A percentile compares a stretch with the other conserved stretches of the same genome.
Evolutionary conservation across 2,797 vertebrate genomes (phyloP).

Genomic region (Chaetophractus vellerosus): DNA sequence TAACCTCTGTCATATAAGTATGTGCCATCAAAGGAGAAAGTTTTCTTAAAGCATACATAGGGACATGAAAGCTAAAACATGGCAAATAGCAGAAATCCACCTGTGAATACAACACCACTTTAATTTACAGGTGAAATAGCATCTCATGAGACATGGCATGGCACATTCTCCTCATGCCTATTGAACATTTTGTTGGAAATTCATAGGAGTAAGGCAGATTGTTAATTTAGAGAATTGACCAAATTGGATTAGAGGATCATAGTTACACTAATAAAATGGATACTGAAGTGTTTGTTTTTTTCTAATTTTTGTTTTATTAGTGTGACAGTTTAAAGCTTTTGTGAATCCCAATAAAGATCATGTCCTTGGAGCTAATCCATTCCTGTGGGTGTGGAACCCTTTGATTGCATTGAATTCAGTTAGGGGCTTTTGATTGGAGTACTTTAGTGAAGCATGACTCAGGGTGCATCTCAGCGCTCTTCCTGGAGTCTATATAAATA

Average conservation of each 20-base stretch:
- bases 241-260: slow-evolving; percentile 55
- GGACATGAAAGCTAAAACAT: slow-evolving; percentile 24
- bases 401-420: too few species aligned
- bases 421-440: too few species aligned
- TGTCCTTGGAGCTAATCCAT: too few species aligned
- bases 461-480: too few species aligned
- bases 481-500: too few species aligned
- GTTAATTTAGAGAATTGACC: slow-evolving; percentile 74
- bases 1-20: slow-evolving; percentile 12
- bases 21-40: background rate
- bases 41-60: background rate
- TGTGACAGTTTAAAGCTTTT: too few species aligned
- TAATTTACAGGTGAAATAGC: slow-evolving; percentile 18
- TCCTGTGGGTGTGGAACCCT: too few species aligned
- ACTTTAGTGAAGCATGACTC: too few species aligned
- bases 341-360: too few species aligned
- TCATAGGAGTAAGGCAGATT: background rate
- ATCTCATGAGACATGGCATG: background rate
- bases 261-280: slow-evolving; percentile 75
- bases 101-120: background rate
- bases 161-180: slow-evolving; percentile 15
- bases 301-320: too few species aligned
- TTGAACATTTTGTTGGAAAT: slow-evolving; percentile 55
- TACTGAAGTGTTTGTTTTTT: slow-evolving; percentile 4
- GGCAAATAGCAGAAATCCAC: background rate